These are phyloP conservation scores for Aythya baeri DNA, from an alignment of 2,113 vertebrate species.

Conservation along the genomic window DNA sequence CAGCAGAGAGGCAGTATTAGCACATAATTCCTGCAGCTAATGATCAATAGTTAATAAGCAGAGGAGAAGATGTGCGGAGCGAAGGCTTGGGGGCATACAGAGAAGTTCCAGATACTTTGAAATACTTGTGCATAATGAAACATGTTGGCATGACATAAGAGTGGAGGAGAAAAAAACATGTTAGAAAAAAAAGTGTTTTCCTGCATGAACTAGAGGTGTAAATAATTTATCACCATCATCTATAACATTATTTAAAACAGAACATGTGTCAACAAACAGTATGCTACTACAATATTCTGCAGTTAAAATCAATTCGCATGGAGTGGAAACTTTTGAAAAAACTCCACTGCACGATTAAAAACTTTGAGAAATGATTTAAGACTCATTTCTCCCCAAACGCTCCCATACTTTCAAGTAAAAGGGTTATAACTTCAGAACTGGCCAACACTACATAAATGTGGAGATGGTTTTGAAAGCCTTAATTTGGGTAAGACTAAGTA, in stretches of 20 bases:
- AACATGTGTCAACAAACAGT: background rate
- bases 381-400: background rate
- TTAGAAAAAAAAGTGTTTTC: background rate
- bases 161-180: background rate
- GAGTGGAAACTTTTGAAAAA: background rate
- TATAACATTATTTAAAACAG: background rate
- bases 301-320: background rate
- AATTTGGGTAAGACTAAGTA: background rate
- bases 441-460: background rate
- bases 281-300: background rate
- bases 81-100: background rate
- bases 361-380: background rate
- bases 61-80: background rate
- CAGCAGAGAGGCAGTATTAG: background rate
- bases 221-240: background rate
- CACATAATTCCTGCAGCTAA: background rate
- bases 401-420: background rate
- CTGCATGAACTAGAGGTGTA: background rate
- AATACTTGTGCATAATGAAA: background rate
- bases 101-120: background rate
- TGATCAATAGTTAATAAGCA: conserved; percentile 40
- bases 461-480: background rate
- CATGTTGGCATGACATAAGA: background rate
- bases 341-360: background rate
- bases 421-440: background rate